Conservation (phyloP, 2,888 invertebrate genomes). For the Zelleria hepariella region DNA sequence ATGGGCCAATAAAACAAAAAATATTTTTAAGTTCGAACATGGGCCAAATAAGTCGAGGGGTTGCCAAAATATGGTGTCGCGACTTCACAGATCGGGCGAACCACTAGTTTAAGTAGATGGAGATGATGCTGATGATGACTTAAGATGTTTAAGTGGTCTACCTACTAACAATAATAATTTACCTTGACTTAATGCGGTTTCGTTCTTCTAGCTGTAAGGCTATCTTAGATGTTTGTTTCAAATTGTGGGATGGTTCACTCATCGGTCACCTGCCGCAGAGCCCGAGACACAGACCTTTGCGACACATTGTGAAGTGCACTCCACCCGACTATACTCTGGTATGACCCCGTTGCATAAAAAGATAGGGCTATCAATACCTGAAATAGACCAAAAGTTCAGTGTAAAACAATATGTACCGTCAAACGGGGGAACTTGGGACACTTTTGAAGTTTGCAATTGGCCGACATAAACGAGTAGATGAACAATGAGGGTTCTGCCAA, state of each 20-base stretch:
- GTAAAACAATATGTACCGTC: too few species aligned
- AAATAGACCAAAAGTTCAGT: too few species aligned
- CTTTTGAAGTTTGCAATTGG: too few species aligned
- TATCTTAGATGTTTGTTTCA: neutral
- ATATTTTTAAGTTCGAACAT: too few species aligned
- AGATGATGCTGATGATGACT: neutral
- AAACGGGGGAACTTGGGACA: too few species aligned
- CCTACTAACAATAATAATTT: neutral
- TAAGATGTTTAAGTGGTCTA: neutral
- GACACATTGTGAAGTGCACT: neutral
- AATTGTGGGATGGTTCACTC: neutral
- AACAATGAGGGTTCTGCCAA: too few species aligned
- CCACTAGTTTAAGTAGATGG: neutral
- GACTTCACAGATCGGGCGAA: too few species aligned
- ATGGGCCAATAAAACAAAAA: too few species aligned
- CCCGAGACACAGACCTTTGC: neutral
- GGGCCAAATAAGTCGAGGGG: too few species aligned
- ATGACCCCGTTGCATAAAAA: neutral
- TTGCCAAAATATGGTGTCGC: too few species aligned
- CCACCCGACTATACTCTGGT: neutral
- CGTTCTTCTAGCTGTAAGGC: neutral
- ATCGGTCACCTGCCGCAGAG: neutral
- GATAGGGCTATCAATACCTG: neutral
- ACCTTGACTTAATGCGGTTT: neutral
- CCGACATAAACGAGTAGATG: too few species aligned